These are phyloP conservation scores for Axinella damicornis DNA, from an alignment of 37 sponge, comb jelly and placozoan genomes.

Conservation along the genomic window DNA sequence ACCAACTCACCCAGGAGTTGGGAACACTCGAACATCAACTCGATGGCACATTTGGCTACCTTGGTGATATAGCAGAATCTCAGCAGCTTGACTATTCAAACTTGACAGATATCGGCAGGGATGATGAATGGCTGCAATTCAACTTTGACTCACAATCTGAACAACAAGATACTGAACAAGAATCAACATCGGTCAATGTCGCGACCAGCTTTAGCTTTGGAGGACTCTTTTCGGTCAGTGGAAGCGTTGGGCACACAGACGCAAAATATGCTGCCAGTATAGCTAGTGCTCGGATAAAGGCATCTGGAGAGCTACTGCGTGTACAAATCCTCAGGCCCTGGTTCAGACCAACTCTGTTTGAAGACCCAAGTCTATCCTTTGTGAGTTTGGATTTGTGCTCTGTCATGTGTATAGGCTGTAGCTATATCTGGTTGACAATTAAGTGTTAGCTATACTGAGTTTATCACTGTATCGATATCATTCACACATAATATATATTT, in stretches of 20 bases:
- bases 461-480: too few species aligned
- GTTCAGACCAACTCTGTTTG: conserved; percentile 61
- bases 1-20: not conserved
- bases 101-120: conserved; percentile 1
- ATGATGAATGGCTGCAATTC: conserved; percentile 54
- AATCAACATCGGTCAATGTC: conserved; percentile 5
- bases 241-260: not conserved
- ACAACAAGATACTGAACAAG: conserved; percentile 1
- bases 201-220: not conserved
- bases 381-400: too few species aligned
- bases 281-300: conserved; percentile 23
- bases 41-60: not conserved
- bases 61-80: conserved; percentile 29
- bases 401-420: too few species aligned
- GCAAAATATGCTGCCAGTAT: not conserved
- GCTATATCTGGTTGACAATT: too few species aligned
- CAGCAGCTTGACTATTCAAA: conserved; percentile 18
- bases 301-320: conserved; percentile 54
- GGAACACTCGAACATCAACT: not conserved
- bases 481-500: too few species aligned
- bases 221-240: not conserved
- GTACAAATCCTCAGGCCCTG: conserved; percentile 60
- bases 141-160: conserved; percentile 26
- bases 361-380: conserved; percentile 33
- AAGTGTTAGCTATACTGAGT: too few species aligned